These are phyloP conservation scores for Drosophila anceps DNA, from an alignment of 2,888 invertebrate genomes.

Conservation along the genomic window DNA sequence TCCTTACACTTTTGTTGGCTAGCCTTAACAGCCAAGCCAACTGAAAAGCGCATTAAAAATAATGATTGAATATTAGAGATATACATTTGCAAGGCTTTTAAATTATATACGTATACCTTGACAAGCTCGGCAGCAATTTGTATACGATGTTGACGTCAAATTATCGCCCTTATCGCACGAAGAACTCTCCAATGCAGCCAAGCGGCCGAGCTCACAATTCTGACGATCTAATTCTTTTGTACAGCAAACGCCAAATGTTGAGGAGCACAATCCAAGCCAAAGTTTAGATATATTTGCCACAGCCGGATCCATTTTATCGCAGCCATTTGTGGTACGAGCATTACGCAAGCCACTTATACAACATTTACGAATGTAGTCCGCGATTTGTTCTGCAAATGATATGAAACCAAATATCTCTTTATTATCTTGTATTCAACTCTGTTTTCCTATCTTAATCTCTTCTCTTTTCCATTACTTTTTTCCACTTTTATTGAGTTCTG, in stretches of 20 bases:
- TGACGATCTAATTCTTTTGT: constrained; percentile 86
- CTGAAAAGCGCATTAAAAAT: neutral
- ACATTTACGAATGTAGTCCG: constrained; percentile 85
- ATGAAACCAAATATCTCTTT: neutral
- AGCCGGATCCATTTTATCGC: constrained; percentile 86
- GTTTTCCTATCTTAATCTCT: neutral
- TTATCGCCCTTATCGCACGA: constrained; percentile 76
- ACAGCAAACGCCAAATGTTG: constrained; percentile 89
- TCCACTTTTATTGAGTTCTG: too few species aligned
- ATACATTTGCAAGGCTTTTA: too few species aligned
- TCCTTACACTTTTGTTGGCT: constrained; percentile 86
- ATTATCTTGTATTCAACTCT: neutral
- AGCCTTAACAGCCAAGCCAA: constrained; percentile 88
- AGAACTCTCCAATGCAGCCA: constrained; percentile 78
- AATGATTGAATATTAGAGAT: neutral
- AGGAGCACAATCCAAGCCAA: constrained; percentile 88
- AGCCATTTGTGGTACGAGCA: constrained; percentile 86
- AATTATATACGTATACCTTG: constrained; percentile 75
- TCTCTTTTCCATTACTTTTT: neutral
- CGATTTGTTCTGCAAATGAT: constrained; percentile 60
- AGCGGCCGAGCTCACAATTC: constrained; percentile 82
- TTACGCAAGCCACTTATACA: constrained; percentile 86
- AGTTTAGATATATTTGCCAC: constrained; percentile 87
- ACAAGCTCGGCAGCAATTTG: constrained; percentile 89
- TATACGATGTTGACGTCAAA: constrained; percentile 79